Conservation (phyloP, 2,113 vertebrate species). For the Crypturellus undulatus region DNA sequence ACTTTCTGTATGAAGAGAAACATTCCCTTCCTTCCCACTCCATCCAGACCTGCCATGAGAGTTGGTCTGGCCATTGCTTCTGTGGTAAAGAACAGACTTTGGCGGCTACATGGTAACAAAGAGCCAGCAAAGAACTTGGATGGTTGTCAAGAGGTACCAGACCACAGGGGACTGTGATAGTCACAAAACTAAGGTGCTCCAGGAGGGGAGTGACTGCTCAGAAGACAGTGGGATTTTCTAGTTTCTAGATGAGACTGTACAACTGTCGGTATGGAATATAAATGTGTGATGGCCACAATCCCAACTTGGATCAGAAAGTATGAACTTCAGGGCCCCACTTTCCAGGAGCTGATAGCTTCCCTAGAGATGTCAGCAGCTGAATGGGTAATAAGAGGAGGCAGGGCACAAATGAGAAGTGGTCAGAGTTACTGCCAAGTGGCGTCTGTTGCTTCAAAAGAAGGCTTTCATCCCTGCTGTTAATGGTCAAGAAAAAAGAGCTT, state of each 20-base stretch:
- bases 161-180: background rate
- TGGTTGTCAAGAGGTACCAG: background rate
- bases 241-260: background rate
- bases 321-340: background rate
- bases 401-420: background rate
- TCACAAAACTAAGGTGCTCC: background rate
- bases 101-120: background rate
- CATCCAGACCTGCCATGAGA: background rate
- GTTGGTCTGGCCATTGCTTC: background rate
- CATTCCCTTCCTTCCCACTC: background rate
- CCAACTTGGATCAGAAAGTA: background rate
- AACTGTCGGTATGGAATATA: background rate
- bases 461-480: background rate
- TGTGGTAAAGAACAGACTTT: background rate
- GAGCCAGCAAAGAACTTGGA: background rate
- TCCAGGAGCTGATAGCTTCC: background rate
- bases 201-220: background rate
- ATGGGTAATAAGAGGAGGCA: background rate
- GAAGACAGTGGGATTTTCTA: background rate
- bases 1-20: background rate
- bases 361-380: background rate
- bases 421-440: background rate
- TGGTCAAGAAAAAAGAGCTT: background rate
- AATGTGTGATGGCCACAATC: background rate
- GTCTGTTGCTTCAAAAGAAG: conserved; percentile 16